Base-by-base conservation (phyloP, 2,797 vertebrate genomes). In the Enteromius paludinosus region DNA sequence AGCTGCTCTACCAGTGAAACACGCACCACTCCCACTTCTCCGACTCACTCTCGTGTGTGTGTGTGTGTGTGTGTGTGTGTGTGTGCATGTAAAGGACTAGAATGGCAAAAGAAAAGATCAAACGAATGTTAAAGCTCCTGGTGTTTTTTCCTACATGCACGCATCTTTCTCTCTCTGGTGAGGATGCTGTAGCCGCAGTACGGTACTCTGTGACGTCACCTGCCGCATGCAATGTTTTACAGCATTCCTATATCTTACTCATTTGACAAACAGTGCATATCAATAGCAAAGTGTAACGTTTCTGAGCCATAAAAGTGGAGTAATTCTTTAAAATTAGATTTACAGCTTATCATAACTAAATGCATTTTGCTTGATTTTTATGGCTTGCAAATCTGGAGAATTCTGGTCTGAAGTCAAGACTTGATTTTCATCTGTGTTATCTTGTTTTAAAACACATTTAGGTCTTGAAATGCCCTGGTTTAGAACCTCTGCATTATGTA, bases 1-100 rank as follows among this genome's bases (percentile, higher is more conserved):
- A 89, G 92, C 89, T 86, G 90, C 74, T 83, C 86, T 87, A n/a
- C 90, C 88, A 85, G 88, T 92, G 91, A 68, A 61, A 10, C 20
- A 41, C 74, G 86, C 79, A 91, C 93, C 94, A 93, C 95, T 90
- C 95, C 94, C 93, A 94, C 93, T 64, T 28, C 83, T 49, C 59
- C 18, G 77, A 25, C 65, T 33, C 18, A 33, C 69, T 72, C 28
- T 72, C 69, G 12, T 25, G 1, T 30, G 25, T 49, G 69, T 59
- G 85, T 85, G 86, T 74, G 73, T 85, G 47, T 61, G 69, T 38
- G 56, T 56, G 43, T 64, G 79, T 18, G 49, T 14, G 30, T 1
- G 68, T 10, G 28, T 28, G 65, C 2, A 35, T 59, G 25, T 7
- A 43, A 45, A 23, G 6, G 33, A 17, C 14, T 25, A 41, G 59